Base-by-base conservation (phyloP, 2,113 vertebrate genomes). In the Mionectes macconnelli region DNA sequence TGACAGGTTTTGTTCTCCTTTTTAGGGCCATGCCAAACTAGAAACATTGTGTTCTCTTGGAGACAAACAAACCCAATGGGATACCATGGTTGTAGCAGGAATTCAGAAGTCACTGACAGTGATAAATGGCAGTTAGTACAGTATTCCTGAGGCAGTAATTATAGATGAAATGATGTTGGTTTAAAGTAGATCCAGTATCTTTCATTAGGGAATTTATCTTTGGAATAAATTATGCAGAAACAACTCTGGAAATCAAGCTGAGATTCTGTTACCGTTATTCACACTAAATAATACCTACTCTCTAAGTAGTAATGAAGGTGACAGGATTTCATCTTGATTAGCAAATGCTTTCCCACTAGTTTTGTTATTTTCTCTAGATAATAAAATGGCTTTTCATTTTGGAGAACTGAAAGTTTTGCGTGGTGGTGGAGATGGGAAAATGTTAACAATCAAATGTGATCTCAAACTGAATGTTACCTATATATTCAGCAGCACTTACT, bases 11-110 rank as follows among this genome's bases (percentile, higher is more conserved):
- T 90, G 68, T 80, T 81, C 60, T 37, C 24, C 31, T 42, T 64
- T 94, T 63, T 81, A 92, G 60, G 40, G 66, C 73, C 16, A 6
- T 93, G 69, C 80, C 73, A 60, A 84, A 67, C 76, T 69, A 68
- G 84, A 89, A 88, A 92, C 80, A 82, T 72, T 53, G 16, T 92
- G 82, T 89, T 89, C 86, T 93, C 64, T 87, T 2, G 2, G 73
- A 90, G 73, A 93, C 83, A 97, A 96, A 90, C 94, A 96, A 94
- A 96, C 88, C 86, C 85, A 87, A 81, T 79, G 62, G 93, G 93
- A 57, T 92, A 72, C 80, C 50, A 9, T 44, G 40, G 60, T 66
- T 93, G 53, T 81, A 96, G 76, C 68, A 84, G 42, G 37, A 90
- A 88, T 87, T 90, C 69, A 78, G 7, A 92, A 92, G 88, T 92